A percentile compares a stretch with the other conserved stretches of the same genome.
Evolutionary conservation across 2,113 vertebrate species (phyloP).

Genomic region (Lutjanus erythropterus): DNA sequence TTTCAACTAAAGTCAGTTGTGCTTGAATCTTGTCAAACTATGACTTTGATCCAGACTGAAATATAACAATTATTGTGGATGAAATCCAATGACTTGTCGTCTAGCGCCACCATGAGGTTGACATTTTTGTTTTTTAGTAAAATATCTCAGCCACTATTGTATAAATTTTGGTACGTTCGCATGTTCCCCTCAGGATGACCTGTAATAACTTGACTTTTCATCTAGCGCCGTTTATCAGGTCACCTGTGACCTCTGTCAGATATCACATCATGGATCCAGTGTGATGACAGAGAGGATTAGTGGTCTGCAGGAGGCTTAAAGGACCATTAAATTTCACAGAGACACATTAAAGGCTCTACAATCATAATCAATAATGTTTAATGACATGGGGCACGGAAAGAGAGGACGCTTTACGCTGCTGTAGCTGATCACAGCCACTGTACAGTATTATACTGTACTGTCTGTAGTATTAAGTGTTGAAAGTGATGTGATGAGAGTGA

Average conservation of each 20-base stretch:
- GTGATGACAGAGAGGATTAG: conserved; percentile 39
- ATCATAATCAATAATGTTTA: conserved; percentile 70
- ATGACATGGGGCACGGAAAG: conserved; percentile 39
- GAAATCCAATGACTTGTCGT: neutral
- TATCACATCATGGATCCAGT: conserved; percentile 5
- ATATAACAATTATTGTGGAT: neutral
- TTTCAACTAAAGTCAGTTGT: neutral
- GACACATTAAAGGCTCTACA: conserved; percentile 55
- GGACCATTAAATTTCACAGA: conserved; percentile 57
- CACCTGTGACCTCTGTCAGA: conserved; percentile 23
- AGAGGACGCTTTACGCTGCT: conserved; percentile 8
- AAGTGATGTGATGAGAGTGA: neutral
- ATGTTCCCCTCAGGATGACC: neutral
- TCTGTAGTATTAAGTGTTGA: conserved; percentile 3
- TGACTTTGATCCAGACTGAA: neutral
- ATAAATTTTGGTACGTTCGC: neutral
- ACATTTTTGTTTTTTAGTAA: neutral
- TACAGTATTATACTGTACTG: neutral
- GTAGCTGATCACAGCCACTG: conserved; percentile 18
- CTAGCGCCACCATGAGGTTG: neutral
- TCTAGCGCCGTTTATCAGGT: neutral
- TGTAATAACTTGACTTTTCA: neutral
- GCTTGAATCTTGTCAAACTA: neutral
- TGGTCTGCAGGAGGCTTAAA: conserved; percentile 44
- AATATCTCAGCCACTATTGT: neutral